Conservation (phyloP, 2,888 invertebrate genomes). For the Rhagophthalmus giganteus region DNA sequence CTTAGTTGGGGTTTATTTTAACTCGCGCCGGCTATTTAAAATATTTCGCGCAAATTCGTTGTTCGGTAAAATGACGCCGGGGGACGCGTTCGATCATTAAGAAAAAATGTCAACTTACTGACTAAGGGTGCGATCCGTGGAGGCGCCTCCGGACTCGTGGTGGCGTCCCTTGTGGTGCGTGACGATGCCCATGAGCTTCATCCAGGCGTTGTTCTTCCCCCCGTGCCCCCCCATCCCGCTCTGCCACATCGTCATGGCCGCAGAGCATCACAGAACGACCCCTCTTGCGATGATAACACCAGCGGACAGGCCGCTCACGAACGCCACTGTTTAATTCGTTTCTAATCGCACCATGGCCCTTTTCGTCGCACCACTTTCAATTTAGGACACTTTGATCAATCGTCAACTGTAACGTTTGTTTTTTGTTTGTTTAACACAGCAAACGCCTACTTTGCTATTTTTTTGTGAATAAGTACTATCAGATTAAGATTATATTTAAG, state of each 20-base stretch:
- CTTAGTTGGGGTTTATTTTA: too few relatives aligned
- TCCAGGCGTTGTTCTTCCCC: slow-evolving; percentile 78
- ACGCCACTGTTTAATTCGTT: slow-evolving; percentile 18
- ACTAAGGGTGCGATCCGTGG: slow-evolving; percentile 68
- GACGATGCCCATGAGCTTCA: slow-evolving; percentile 80
- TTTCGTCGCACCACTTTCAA: not conserved
- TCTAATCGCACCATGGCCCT: not conserved
- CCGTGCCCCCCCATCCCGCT: slow-evolving; percentile 76
- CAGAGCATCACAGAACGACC: slow-evolving; percentile 45
- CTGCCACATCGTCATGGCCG: slow-evolving; percentile 75
- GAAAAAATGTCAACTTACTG: too few relatives aligned
- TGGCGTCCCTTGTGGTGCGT: slow-evolving; percentile 67
- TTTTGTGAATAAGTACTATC: not conserved
- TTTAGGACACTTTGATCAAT: too few relatives aligned
- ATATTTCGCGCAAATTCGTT: too few relatives aligned
- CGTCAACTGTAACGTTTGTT: too few relatives aligned
- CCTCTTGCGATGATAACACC: slow-evolving; percentile 6
- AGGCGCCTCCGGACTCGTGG: slow-evolving; percentile 63
- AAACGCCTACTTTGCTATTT: not conserved
- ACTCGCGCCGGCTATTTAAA: too few relatives aligned
- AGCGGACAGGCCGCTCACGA: slow-evolving; percentile 18
- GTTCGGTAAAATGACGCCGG: too few relatives aligned
- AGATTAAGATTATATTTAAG: too few relatives aligned
- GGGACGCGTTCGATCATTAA: too few relatives aligned
- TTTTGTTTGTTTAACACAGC: not conserved